phyloP scores from a whole-genome alignment of 2,113 vertebrate species.

The Saguinus midas region DNA sequence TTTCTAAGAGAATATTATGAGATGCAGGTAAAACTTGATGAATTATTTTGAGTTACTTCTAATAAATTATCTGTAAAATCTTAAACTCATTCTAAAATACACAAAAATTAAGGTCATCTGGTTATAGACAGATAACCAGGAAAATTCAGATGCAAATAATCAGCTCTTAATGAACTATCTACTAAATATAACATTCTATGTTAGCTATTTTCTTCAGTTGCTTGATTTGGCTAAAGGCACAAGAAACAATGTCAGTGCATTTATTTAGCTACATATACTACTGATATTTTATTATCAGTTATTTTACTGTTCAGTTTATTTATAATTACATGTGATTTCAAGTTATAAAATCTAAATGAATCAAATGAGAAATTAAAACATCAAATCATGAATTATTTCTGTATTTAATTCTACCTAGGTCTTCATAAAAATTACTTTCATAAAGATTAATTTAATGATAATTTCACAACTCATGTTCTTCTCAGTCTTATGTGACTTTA shows the following conservation, averaged over 20 bases:
- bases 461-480: background rate
- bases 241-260: background rate
- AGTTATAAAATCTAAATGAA: constrained; percentile 13
- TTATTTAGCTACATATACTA: background rate
- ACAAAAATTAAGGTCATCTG: background rate
- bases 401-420: background rate
- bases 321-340: background rate
- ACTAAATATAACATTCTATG: background rate
- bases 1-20: background rate
- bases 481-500: background rate
- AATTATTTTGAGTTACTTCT: background rate
- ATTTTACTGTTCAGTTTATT: background rate
- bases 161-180: background rate
- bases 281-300: background rate
- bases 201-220: background rate
- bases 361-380: background rate
- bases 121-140: background rate
- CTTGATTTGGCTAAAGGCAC: background rate
- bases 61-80: background rate
- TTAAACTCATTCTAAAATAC: background rate
- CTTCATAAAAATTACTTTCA: constrained; percentile 6
- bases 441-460: constrained; percentile 5
- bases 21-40: background rate
- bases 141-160: background rate
- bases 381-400: background rate